Evolutionary conservation across 2,113 vertebrate genomes (phyloP).

Genomic region (Chaetodon auriga): DNA sequence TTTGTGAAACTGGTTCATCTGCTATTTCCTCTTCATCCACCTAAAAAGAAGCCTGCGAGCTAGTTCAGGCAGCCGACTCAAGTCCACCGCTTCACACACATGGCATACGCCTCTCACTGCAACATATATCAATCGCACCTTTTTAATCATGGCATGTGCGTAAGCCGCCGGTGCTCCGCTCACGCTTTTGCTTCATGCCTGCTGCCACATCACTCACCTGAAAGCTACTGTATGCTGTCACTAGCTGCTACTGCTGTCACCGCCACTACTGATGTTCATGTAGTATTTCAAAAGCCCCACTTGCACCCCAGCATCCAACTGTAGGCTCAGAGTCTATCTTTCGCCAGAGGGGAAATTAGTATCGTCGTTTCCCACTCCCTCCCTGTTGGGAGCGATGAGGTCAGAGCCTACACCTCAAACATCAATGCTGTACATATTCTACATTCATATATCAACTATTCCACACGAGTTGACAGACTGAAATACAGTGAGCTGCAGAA

Average conservation of each 20-base stretch:
- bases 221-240: slow-evolving; percentile 12
- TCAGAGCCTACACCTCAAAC: slow-evolving; percentile 31
- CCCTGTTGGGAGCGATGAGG: slow-evolving; percentile 19
- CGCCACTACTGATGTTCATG: not conserved
- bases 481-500: slow-evolving; percentile 45
- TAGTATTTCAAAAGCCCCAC: slow-evolving; percentile 39
- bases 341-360: not conserved
- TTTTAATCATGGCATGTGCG: slow-evolving; percentile 39
- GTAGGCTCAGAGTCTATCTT: not conserved
- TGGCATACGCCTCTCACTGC: not conserved
- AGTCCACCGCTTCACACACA: not conserved
- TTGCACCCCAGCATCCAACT: slow-evolving; percentile 8
- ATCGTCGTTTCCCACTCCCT: not conserved
- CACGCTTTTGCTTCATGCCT: slow-evolving; percentile 28
- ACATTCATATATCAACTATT: slow-evolving; percentile 48
- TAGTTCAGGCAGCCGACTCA: not conserved
- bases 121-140: not conserved
- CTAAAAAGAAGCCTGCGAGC: not conserved
- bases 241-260: not conserved
- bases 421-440: slow-evolving; percentile 43
- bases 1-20: not conserved
- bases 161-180: slow-evolving; percentile 17
- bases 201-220: slow-evolving; percentile 38
- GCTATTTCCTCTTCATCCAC: not conserved
- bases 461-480: slow-evolving; percentile 40